Conservation (phyloP, 2,113 vertebrate genomes). For the Balaeniceps rex region DNA sequence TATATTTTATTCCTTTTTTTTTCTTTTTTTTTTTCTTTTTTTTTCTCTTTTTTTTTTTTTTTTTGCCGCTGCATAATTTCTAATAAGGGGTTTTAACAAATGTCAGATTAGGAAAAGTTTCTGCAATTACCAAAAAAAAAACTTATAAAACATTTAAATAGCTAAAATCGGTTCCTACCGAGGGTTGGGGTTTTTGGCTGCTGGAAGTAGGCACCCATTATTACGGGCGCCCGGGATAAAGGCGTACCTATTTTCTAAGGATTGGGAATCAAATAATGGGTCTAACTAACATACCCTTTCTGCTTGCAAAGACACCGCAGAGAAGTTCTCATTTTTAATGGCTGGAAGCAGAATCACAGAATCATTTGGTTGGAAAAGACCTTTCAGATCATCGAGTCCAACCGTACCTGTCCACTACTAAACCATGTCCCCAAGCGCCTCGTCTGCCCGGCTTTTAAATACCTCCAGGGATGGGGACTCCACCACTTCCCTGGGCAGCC, state of each 20-base stretch:
- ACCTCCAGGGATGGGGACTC: no score
- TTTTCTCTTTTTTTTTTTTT: neutral
- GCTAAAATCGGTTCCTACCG: constrained; percentile 78
- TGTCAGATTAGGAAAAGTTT: constrained; percentile 90
- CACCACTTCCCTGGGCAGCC: no score
- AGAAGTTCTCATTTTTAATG: neutral
- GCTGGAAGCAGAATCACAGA: no score
- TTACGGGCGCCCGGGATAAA: constrained; percentile 39
- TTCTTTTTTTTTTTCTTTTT: no score
- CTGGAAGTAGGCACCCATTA: constrained; percentile 60
- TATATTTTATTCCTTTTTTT: constrained; percentile 12
- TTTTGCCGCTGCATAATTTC: constrained; percentile 79
- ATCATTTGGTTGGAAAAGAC: no score
- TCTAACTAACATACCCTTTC: neutral
- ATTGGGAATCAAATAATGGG: constrained; percentile 42
- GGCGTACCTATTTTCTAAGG: constrained; percentile 58
- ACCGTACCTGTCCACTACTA: no score
- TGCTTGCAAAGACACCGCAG: neutral
- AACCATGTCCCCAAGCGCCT: no score
- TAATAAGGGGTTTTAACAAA: constrained; percentile 85
- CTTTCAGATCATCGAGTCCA: no score
- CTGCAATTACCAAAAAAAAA: constrained; percentile 71
- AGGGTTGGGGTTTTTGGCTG: constrained; percentile 58
- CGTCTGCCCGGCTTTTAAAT: no score
- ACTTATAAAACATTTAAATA: constrained; percentile 89